These are phyloP conservation scores for Parnassius smintheus DNA, from an alignment of 2,888 invertebrate genomes.

Conservation along the genomic window DNA sequence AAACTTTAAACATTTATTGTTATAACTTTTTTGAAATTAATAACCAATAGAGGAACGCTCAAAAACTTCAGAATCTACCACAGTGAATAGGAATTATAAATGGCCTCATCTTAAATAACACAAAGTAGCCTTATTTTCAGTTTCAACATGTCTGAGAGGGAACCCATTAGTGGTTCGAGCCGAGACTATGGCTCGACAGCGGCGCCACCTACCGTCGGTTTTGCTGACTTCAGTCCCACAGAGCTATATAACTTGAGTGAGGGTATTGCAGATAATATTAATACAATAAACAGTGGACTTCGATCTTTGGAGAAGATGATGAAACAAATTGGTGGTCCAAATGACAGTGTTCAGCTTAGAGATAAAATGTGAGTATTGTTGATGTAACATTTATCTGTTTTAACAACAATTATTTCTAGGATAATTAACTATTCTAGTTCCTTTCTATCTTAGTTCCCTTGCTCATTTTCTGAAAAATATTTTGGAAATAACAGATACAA, in stretches of 20 bases:
- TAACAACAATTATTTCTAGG: not conserved
- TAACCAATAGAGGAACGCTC: too few species aligned
- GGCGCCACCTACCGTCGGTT: constrained; percentile 85
- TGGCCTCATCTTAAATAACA: not conserved
- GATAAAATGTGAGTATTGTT: constrained; percentile 63
- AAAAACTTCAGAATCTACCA: too few species aligned
- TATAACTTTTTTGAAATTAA: too few species aligned
- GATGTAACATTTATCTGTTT: not conserved
- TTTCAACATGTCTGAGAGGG: constrained; percentile 61
- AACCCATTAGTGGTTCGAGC: constrained; percentile 64
- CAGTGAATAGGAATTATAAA: too few species aligned
- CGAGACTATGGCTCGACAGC: constrained; percentile 70
- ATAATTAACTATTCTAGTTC: too few species aligned
- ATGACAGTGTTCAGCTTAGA: constrained; percentile 83
- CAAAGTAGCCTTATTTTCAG: constrained; percentile 18
- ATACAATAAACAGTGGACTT: constrained; percentile 87
- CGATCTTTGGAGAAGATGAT: constrained; percentile 86
- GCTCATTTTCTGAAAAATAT: not conserved
- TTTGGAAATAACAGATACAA: too few species aligned
- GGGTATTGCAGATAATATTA: constrained; percentile 90
- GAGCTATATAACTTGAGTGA: constrained; percentile 90
- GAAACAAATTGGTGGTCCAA: constrained; percentile 87
- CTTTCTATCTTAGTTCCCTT: not conserved
- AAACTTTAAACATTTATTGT: too few species aligned
- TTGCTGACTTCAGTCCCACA: constrained; percentile 86